Base-by-base conservation (phyloP, 2,888 invertebrate species). In the Macaria notata region DNA sequence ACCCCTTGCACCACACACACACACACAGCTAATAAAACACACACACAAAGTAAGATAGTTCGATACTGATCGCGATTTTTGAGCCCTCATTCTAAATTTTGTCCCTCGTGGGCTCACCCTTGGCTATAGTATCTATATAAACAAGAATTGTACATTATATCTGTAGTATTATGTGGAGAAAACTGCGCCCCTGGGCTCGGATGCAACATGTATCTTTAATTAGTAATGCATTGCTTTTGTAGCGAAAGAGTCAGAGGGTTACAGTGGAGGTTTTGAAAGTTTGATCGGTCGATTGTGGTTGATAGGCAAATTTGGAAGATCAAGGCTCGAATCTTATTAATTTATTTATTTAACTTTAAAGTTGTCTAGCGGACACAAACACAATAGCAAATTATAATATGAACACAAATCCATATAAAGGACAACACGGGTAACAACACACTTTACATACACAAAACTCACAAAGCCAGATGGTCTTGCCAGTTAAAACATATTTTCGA, bases 81-180 rank as follows among this genome's bases (percentile, higher is more conserved):
- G 86, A 81, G 73, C 83, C 76, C 81, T 71, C 78, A 78, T 83
- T 82, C 83, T 79, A 73, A 80, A 84, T 76, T 75, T 72, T 72
- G 79, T 86, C 87, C 85, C 87, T 68, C 60, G 86, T 78, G 87
- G 67, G 62, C 70, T 71, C 75, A 78, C 86, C 87, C 86, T 83
- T 80, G 29, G 43, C 72, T 66, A 70, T 41, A 36, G 33, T 36
- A 36, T 36, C 33, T 36, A 36, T 66, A 70, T 63, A 73, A 73
- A 66, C 79, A 79, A 70, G 71, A 78, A 68, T 71, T 68, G 75
- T 78, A 84, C 82, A 85, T 83, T 84, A 73, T 69, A 77, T 76
- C 80, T 69, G 76, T 3, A 36, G 80, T 79, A 72, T 79, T 84
- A 81, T 78, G 83, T 84, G 41, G 68, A 78, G 76, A 77, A 76